Evolutionary conservation across 2,888 invertebrate species (phyloP).

Genomic region (Tuberolachnus salignus): DNA sequence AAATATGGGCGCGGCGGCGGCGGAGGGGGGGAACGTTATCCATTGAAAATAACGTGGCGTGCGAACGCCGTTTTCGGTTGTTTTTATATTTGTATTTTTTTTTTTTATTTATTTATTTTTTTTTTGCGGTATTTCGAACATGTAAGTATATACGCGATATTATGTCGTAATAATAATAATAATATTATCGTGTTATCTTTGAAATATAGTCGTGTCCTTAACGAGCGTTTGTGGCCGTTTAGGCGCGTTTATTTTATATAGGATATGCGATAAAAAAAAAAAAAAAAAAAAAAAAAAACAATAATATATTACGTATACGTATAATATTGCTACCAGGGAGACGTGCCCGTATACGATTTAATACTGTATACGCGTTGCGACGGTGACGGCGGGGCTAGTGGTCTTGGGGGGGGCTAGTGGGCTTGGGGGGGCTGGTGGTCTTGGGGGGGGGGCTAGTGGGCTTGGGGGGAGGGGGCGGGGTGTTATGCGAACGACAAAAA

Average conservation of each 20-base stretch:
- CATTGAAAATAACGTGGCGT: no score
- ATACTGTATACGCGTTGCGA: slow-evolving; percentile 2
- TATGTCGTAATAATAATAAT: no score
- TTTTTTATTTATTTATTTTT: no score
- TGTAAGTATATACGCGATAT: no score
- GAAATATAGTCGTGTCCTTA: neutral
- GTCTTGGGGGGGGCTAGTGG: no score
- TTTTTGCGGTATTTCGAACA: neutral
- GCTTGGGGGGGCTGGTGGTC: no score
- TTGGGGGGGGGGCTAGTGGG: no score
- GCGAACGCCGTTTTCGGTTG: no score
- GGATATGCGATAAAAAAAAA: slow-evolving; percentile 17
- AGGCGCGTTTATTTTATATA: neutral
- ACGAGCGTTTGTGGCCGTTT: slow-evolving; percentile 15
- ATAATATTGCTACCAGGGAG: neutral
- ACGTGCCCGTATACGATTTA: slow-evolving; percentile 5
- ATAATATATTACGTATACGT: slow-evolving; percentile 1
- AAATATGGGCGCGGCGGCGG: no score
- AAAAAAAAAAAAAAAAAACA: neutral
- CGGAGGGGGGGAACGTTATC: no score
- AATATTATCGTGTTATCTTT: neutral
- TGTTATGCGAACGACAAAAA: slow-evolving; percentile 42
- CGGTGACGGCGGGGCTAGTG: no score
- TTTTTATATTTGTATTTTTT: no score
- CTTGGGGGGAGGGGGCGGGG: neutral